A percentile compares a stretch with the other conserved stretches of the same genome.
phyloP scores from a whole-genome alignment of 2,113 vertebrate species.

The Nesoenas mayeri region DNA sequence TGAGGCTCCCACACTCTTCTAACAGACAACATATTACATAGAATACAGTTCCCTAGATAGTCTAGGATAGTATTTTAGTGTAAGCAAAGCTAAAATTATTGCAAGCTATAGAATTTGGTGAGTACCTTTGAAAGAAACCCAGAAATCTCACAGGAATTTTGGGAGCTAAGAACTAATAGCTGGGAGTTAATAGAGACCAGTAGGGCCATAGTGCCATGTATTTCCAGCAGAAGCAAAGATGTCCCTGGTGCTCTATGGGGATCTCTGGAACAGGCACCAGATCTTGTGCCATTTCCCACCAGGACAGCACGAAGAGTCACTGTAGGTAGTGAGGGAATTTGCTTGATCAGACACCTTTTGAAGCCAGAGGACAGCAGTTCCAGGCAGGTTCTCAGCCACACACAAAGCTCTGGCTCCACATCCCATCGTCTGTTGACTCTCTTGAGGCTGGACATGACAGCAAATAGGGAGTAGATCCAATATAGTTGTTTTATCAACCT shows the following conservation, averaged over 20 bases:
- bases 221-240: rapidly evolving
- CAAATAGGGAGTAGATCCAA: background rate
- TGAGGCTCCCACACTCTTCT: background rate
- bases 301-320: background rate
- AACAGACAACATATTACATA: background rate
- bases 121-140: background rate
- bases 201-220: rapidly evolving
- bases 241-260: rapidly evolving
- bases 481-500: background rate
- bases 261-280: background rate
- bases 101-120: background rate
- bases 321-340: background rate
- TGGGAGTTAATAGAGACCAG: background rate
- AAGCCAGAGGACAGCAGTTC: background rate
- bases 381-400: background rate
- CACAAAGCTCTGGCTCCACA: background rate
- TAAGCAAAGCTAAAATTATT: background rate
- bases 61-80: background rate
- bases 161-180: too few relatives aligned
- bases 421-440: background rate
- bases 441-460: background rate
- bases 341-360: background rate
- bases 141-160: background rate
- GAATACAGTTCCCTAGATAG: background rate
- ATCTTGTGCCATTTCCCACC: background rate